These are phyloP conservation scores for Coelopa pilipes DNA, from an alignment of 2,888 invertebrate genomes.

Conservation along the genomic window DNA sequence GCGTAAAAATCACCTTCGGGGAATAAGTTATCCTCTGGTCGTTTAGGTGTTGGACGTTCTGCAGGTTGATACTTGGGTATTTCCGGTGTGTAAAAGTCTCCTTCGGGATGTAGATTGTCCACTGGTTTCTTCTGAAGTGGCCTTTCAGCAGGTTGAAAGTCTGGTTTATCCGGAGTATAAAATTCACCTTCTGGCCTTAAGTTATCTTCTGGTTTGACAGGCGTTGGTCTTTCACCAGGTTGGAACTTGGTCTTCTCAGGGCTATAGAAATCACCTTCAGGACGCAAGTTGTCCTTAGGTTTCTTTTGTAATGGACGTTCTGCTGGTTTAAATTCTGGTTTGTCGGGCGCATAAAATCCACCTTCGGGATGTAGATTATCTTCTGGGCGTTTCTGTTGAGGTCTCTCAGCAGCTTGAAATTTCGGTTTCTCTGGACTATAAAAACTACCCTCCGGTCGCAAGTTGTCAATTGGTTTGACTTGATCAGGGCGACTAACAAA, in stretches of 20 bases:
- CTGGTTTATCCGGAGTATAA: constrained; percentile 63
- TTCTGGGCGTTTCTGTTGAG: constrained; percentile 63
- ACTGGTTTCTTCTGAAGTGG: constrained; percentile 67
- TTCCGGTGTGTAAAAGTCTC: constrained; percentile 64
- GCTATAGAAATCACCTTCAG: constrained; percentile 71
- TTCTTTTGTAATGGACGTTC: constrained; percentile 61
- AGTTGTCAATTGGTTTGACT: constrained; percentile 67
- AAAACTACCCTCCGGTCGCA: constrained; percentile 72
- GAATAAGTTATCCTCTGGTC: constrained; percentile 66
- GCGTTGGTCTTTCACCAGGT: constrained; percentile 68
- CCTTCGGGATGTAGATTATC: constrained; percentile 70
- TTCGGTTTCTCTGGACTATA: constrained; percentile 68
- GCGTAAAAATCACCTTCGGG: constrained; percentile 69
- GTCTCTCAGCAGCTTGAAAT: constrained; percentile 69
- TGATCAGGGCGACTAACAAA: constrained; percentile 66
- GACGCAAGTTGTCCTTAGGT: constrained; percentile 69
- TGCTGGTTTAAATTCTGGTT: constrained; percentile 67
- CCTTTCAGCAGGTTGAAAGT: constrained; percentile 67
- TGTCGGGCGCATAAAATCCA: constrained; percentile 70
- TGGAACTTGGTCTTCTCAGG: constrained; percentile 65
- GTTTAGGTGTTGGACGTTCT: constrained; percentile 68
- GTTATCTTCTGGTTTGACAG: constrained; percentile 69
- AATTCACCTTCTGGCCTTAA: constrained; percentile 72
- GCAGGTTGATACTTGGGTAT: constrained; percentile 63
- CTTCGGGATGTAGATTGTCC: constrained; percentile 71